Base-by-base conservation (phyloP, 2,113 vertebrate species). In the Rattus rattus region DNA sequence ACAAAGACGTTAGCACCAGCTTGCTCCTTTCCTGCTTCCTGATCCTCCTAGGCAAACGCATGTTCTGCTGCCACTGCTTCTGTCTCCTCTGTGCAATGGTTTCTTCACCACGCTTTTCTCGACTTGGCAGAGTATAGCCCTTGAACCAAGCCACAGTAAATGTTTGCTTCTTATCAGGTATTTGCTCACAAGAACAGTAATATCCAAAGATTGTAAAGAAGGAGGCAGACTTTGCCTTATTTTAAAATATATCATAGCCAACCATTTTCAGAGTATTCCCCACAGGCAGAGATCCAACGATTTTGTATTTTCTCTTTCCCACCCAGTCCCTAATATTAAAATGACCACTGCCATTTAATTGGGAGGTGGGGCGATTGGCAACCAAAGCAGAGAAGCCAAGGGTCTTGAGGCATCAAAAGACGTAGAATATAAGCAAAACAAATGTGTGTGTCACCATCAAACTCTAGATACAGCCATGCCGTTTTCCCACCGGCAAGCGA, bases 211-310 rank as follows among this genome's bases (percentile, higher is more conserved):
- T 81, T 49, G 49, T 84, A 91, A 89, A 67, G 54, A 84, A 59
- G 73, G 76, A 5, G 52, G 28, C 7, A 85, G 61, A 33, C 22
- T 28, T 80, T 94, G 26, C 36, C 30, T 56, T 30, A 7, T 39
- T 49, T 59, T 79, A 30, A 91, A 93, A 79, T 39, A 61, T 13
- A 47, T 13, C 36, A 14, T 28, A 73, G 63, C 30, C 67, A 88
- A 70, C 10, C 39, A 12, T 90, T 94, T 98, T 89, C n/a, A 63
- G 95, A 79, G 2, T 39, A 30, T 85, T 92, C 80, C 39, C 63
- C 10, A 30, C 19, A 30, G 65, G 26, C n/a, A 90, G 76, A 79
- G 69, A 90, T 39, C 47, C 89, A 65, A 43, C 36, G 63, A 22
- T 65, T 36, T 28, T 92, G 49, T 77, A 5, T 33, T 43, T 3